Evolutionary conservation across 2,888 invertebrate species (phyloP).

Genomic region (Chloroclysta siterata): DNA sequence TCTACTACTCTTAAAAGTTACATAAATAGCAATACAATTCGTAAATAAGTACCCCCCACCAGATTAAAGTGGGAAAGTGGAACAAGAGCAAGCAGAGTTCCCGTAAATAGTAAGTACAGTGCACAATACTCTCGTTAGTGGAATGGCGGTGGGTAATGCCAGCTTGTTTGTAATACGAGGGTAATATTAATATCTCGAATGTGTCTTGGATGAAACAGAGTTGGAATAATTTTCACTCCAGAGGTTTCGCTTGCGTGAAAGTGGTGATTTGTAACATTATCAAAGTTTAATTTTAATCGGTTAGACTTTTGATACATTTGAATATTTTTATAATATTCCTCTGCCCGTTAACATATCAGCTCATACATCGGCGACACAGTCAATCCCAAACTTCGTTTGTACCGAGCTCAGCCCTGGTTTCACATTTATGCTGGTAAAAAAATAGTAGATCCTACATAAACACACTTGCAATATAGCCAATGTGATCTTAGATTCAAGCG

Average conservation of each 20-base stretch:
- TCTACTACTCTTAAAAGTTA: background rate
- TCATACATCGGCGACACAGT: too few species aligned
- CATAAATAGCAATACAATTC: background rate
- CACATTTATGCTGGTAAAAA: too few species aligned
- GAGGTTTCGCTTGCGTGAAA: too few species aligned
- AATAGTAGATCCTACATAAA: background rate
- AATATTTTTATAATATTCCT: too few species aligned
- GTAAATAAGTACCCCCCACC: background rate
- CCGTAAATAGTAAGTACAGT: constrained; percentile 25
- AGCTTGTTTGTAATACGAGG: constrained; percentile 8
- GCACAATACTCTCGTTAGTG: constrained; percentile 44
- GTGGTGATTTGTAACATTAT: too few species aligned
- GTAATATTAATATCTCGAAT: background rate
- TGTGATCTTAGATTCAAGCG: constrained; percentile 7
- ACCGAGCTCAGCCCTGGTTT: too few species aligned
- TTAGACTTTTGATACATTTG: too few species aligned
- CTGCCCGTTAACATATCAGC: too few species aligned
- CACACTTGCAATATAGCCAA: background rate
- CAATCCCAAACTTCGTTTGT: too few species aligned
- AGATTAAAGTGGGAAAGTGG: constrained; percentile 3
- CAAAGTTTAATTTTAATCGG: too few species aligned
- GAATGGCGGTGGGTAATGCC: constrained; percentile 42
- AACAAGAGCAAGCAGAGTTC: constrained; percentile 4
- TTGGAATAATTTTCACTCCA: background rate
- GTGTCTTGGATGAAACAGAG: background rate